phyloP scores from a whole-genome alignment of 2,888 invertebrate genomes.

The Eutolmus rufibarbis region DNA sequence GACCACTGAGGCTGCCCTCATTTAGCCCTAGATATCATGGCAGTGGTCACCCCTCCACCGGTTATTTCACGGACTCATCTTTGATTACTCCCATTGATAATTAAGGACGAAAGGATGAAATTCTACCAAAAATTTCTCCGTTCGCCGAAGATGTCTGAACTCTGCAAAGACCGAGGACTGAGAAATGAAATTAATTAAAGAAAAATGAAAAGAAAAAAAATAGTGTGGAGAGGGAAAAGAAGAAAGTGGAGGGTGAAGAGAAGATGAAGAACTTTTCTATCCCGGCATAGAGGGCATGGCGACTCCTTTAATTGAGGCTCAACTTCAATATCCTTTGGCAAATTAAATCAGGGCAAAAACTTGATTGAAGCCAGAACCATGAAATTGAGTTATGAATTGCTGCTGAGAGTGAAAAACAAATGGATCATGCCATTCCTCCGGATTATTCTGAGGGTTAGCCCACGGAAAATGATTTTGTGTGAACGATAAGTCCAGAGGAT shows the following conservation, averaged over 20 bases:
- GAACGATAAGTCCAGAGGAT: neutral
- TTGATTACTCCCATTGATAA: constrained; percentile 23
- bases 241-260: neutral
- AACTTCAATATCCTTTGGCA: constrained; percentile 13
- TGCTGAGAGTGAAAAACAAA: constrained; percentile 2
- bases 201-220: neutral
- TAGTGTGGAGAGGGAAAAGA: neutral
- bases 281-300: neutral
- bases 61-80: neutral
- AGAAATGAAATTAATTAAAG: constrained; percentile 11
- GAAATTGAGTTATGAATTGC: constrained; percentile 32
- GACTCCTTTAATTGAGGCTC: constrained; percentile 18
- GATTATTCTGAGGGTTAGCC: neutral
- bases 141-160: neutral
- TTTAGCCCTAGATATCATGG: neutral
- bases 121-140: neutral
- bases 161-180: neutral
- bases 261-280: neutral
- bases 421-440: neutral
- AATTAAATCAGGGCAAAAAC: constrained; percentile 24
- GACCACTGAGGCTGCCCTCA: neutral
- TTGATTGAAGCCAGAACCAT: constrained; percentile 19
- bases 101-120: neutral
- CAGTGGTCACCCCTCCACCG: neutral
- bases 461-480: neutral